A percentile compares a stretch with the other conserved stretches of the same genome.
These are phyloP conservation scores for Oncorhynchus clarkii DNA, from an alignment of 2,113 vertebrate genomes.

Conservation along the genomic window DNA sequence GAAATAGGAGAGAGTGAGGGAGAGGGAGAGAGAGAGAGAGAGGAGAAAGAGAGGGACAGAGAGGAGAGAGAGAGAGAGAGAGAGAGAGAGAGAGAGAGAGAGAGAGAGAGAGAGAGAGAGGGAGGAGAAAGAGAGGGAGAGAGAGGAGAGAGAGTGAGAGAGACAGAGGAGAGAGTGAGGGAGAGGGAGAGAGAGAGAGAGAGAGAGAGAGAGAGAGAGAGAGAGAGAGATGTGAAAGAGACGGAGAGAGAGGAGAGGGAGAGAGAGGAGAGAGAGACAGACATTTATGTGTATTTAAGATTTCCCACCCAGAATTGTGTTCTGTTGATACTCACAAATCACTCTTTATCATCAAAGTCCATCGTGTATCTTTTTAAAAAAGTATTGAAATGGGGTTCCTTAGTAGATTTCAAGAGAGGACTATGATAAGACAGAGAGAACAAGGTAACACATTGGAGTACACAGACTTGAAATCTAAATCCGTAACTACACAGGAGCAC, in stretches of 20 bases:
- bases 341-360: conserved; percentile 16
- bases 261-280: not conserved
- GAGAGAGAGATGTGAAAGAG: too few relatives aligned
- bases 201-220: not conserved
- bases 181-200: too few relatives aligned
- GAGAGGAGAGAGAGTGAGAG: too few relatives aligned
- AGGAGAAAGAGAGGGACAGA: too few relatives aligned
- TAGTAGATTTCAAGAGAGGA: not conserved
- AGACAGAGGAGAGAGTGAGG: too few relatives aligned
- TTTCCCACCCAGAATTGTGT: not conserved
- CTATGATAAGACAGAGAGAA: not conserved
- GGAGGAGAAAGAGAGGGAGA: too few relatives aligned
- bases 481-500: conserved; percentile 18
- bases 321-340: conserved; percentile 6
- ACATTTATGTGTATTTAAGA: not conserved
- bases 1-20: too few relatives aligned
- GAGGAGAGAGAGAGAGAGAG: not conserved
- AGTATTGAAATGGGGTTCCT: too few relatives aligned
- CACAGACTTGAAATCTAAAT: too few relatives aligned
- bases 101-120: too few relatives aligned
- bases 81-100: too few relatives aligned
- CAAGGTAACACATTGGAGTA: not conserved
- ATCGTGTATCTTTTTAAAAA: not conserved
- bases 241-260: too few relatives aligned
- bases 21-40: not conserved